phyloP scores from a whole-genome alignment of 2,888 invertebrate species.

The Oasisia sp. region DNA sequence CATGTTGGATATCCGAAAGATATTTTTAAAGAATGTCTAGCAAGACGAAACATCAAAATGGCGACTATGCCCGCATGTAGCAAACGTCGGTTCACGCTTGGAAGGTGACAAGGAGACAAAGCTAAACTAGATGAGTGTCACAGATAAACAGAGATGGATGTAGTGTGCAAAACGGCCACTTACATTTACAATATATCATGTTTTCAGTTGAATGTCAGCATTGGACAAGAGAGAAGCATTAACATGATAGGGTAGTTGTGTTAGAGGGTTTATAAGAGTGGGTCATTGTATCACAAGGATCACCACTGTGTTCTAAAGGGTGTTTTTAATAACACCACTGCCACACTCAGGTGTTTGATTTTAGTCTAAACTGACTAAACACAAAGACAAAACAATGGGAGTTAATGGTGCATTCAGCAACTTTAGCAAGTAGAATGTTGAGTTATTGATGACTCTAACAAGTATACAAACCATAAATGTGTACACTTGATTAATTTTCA shows the following conservation, averaged over 20 bases:
- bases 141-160: neutral
- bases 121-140: neutral
- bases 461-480: too few species aligned
- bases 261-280: neutral
- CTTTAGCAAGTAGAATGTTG: neutral
- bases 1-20: neutral
- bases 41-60: neutral
- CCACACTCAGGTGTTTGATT: too few species aligned
- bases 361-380: too few species aligned
- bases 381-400: neutral
- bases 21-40: neutral
- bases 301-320: neutral
- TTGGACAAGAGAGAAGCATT: neutral
- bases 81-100: neutral
- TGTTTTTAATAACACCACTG: neutral
- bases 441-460: too few species aligned
- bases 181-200: conserved; percentile 13
- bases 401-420: too few species aligned
- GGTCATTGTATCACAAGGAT: neutral
- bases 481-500: too few species aligned
- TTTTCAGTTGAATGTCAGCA: conserved; percentile 7
- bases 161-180: neutral
- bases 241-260: neutral
- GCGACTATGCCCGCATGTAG: neutral
- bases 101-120: neutral